These are phyloP conservation scores for Ornithoptera priamus DNA, from an alignment of 2,888 invertebrate genomes.

Conservation along the genomic window DNA sequence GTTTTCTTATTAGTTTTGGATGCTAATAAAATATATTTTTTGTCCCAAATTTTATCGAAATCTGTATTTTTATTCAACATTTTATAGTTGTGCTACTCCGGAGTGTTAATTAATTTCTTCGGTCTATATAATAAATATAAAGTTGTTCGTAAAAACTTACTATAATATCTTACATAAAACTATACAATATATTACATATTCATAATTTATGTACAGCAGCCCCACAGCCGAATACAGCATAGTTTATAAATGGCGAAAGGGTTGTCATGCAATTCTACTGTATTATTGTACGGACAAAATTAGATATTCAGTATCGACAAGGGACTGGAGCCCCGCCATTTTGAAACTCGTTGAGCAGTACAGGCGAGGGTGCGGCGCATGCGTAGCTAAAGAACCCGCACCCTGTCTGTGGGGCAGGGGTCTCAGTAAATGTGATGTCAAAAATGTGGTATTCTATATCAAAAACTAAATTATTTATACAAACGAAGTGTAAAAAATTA, in stretches of 20 bases:
- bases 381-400: slow-evolving; percentile 67
- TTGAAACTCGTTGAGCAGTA: slow-evolving; percentile 61
- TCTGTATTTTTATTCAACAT: too few relatives aligned
- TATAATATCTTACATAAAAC: too few relatives aligned
- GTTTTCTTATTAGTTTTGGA: too few relatives aligned
- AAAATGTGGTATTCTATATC: slow-evolving; percentile 78
- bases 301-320: slow-evolving; percentile 78
- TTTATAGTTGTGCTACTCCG: too few relatives aligned
- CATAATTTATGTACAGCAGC: too few relatives aligned
- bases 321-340: slow-evolving; percentile 76
- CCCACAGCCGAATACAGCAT: too few relatives aligned
- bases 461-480: slow-evolving; percentile 42
- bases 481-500: background rate
- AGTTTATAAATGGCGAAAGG: slow-evolving; percentile 33
- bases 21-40: too few relatives aligned
- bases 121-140: too few relatives aligned
- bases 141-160: too few relatives aligned
- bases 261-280: slow-evolving; percentile 55
- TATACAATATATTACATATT: too few relatives aligned
- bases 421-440: slow-evolving; percentile 72
- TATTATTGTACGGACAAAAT: slow-evolving; percentile 71
- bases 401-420: slow-evolving; percentile 70
- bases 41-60: too few relatives aligned
- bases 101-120: too few relatives aligned
- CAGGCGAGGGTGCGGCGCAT: slow-evolving; percentile 73